A percentile compares a stretch with the other conserved stretches of the same genome.
Conservation (phyloP, 2,888 invertebrate genomes). For the Sesamia inferens region DNA sequence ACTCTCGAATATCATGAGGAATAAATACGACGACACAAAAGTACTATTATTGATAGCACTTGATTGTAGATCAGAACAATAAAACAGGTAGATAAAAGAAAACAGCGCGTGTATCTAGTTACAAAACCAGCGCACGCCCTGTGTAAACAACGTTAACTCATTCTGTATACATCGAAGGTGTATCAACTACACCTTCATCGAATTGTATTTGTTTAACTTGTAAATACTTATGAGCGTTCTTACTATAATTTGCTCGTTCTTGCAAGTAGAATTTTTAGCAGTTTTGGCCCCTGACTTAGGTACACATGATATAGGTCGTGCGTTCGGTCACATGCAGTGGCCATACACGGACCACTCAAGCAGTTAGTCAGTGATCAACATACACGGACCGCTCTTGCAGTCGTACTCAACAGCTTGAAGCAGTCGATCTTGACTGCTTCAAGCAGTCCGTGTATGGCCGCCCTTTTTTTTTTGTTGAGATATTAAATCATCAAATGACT, state of each 20-base stretch:
- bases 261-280: no score
- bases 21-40: neutral
- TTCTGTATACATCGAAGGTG: slow-evolving; percentile 13
- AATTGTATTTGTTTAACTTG: slow-evolving; percentile 19
- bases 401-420: no score
- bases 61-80: neutral
- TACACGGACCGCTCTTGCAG: no score
- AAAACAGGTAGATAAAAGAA: slow-evolving; percentile 2
- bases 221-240: neutral
- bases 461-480: no score
- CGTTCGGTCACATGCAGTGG: no score
- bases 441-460: no score
- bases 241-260: neutral
- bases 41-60: neutral
- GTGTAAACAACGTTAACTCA: slow-evolving; percentile 31
- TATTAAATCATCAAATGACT: no score
- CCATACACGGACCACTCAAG: no score
- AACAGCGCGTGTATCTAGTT: slow-evolving; percentile 16
- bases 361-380: no score
- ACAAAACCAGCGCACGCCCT: slow-evolving; percentile 19
- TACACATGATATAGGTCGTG: no score
- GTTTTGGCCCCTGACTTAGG: no score
- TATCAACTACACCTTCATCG: slow-evolving; percentile 2
- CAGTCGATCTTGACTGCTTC: no score
- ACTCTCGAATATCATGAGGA: neutral